Base-by-base conservation (phyloP, 2,113 vertebrate genomes). In the Sclerurus mexicanus region DNA sequence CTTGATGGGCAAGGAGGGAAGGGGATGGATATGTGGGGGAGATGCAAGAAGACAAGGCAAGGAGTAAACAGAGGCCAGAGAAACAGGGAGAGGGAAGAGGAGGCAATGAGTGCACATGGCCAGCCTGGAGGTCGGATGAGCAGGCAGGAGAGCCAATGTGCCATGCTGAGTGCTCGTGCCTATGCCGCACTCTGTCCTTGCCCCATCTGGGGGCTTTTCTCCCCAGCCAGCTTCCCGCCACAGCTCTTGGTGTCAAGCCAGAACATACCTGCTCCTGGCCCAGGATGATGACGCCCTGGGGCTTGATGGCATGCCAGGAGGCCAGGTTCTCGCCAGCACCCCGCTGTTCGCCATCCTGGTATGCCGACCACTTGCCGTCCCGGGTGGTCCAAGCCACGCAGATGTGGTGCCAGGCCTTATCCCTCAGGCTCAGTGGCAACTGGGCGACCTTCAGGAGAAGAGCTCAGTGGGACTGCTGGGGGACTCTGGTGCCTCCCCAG, bases 251-350 rank as follows among this genome's bases (percentile, higher is more conserved):
- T 8, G 20, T 7, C 0, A 0, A 49, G 31, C 42, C 2, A 4
- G 31, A 47, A 88, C 97, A 16, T 96, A 99, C 99, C 99, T 99
- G 99, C 78, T 99, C 99, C 96, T 99, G 99, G 67, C 99, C 99
- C 95, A 99, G 97, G 87, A 99, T 99, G 56, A 99, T 97, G 72
- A 99, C 95, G 1, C 99, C 99, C 15, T 99, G 99, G 25, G 99
- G 98, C 96, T 99, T 99, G 98, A 99, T 99, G 87, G 99, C 98
- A 17, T 99, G 99, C 99, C 99, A 99, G 82, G 99, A 98, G 4
- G 99, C 99, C 95, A 99, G 97, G 55, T 99, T 99, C 88, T 99
- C 99, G 0, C 99, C 99, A 0, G 98, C 98, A 1, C 98, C 99
- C 91, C 97, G 98, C 96, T 99, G 97, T 71, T 99, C 98, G 0